Evolutionary conservation across 2,888 invertebrate genomes (phyloP), one percentile per base, ranked within the genome.

Genomic region (Epinotia demarniana): DNA sequence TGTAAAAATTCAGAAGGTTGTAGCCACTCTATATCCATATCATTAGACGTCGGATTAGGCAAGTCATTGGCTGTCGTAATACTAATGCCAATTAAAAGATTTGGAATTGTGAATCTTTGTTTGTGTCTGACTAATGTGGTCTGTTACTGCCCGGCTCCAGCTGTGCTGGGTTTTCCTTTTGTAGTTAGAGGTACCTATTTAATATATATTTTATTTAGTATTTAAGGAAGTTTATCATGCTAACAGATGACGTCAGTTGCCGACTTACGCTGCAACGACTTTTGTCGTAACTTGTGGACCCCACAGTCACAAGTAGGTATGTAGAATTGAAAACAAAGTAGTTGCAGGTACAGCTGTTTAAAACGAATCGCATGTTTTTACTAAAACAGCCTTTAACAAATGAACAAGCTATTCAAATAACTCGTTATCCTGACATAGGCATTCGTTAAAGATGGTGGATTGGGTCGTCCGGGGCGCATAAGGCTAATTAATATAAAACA

Each of bases 41-140:
- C 85, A 85, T 89, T 86, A 88, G 82, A 80, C 82, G 85, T 77
- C 82, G 84, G 90, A 92, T 93, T 92, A 90, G 87, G 91, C 94
- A 92, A 94, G 94, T 94, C 94, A 94, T 90, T 82, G 87, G 88
- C 90, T 93, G 89, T 92, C 93, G 92, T 90, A 94, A 93, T 92
- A 88, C 87, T 92, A 92, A 93, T 92, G 92, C 94, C 94, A 93
- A 94, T 94, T 94, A 94, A 93, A 94, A 93, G 92, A 93, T 92
- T 92, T 90, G 81, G 86, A 87, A 92, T 92, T 90, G 90, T 90
- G 90, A 87, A 91, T 93, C 92, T 92, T 91, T 93, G 93, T 93
- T 93, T 92, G 92, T 83, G 85, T 85, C 88, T 86, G 86, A 90
- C 87, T 92, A 90, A 92, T 91, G 88, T 90, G 86, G 86, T 82